Evolutionary conservation across 2,888 invertebrate genomes (phyloP).

Genomic region (Taphrorychus bicolor): DNA sequence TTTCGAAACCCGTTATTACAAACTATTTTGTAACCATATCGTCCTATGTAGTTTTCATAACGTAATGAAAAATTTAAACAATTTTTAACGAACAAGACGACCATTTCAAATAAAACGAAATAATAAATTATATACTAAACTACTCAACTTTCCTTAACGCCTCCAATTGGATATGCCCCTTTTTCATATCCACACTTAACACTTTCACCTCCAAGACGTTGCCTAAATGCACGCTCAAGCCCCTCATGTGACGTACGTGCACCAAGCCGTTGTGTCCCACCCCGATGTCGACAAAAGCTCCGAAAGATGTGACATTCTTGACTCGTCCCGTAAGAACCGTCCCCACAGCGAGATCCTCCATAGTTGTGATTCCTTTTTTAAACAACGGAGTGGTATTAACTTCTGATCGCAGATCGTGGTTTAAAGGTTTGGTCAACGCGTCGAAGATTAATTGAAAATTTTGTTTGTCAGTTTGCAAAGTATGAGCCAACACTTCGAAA

Average conservation of each 20-base stretch:
- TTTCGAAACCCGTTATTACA: too few relatives aligned
- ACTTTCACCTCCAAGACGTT: conserved; percentile 74
- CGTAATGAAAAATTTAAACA: too few relatives aligned
- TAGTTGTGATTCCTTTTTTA: conserved; percentile 72
- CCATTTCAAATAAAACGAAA: too few relatives aligned
- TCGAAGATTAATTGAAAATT: conserved; percentile 75
- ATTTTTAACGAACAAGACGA: too few relatives aligned
- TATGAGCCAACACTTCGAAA: conserved; percentile 59
- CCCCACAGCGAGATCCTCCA: conserved; percentile 70
- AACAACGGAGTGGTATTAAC: conserved; percentile 73
- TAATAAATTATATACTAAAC: too few relatives aligned
- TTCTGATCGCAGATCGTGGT: conserved; percentile 78
- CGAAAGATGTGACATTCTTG: conserved; percentile 87
- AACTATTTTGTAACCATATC: too few relatives aligned
- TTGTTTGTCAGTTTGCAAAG: conserved; percentile 67
- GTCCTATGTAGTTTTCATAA: too few relatives aligned
- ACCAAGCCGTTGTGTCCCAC: conserved; percentile 75
- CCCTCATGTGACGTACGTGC: conserved; percentile 68
- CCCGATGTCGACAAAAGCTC: conserved; percentile 89
- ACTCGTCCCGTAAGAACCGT: conserved; percentile 77
- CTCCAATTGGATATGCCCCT: conserved; percentile 62
- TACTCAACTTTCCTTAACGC: conserved; percentile 42
- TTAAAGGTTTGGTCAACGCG: conserved; percentile 72
- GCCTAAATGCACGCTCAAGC: conserved; percentile 67
- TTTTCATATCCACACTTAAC: conserved; percentile 64